Percentiles rank a stretch among this genome's conserved stretches.
Evolutionary conservation across 2,113 vertebrate genomes (phyloP).

Genomic region (Trinectes maculatus): DNA sequence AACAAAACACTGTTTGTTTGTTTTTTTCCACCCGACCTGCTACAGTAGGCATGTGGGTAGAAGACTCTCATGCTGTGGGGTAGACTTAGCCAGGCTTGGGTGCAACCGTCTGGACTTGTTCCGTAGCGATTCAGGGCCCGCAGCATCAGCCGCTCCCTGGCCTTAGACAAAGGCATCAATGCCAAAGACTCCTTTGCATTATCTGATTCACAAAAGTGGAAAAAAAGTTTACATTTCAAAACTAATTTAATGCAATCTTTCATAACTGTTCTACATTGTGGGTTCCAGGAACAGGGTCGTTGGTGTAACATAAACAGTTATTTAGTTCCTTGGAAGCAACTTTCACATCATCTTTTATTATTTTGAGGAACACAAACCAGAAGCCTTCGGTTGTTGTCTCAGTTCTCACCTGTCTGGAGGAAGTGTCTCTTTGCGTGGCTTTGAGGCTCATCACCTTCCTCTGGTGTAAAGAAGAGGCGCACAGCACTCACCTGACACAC

Average conservation of each 20-base stretch:
- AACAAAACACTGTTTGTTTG: no score
- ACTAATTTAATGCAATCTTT: no score
- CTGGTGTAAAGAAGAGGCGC: constrained; percentile 92
- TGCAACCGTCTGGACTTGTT: constrained; percentile 84
- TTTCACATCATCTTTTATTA: constrained; percentile 1
- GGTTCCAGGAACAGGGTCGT: neutral
- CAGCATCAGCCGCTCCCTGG: constrained; percentile 89
- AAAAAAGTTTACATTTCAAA: neutral
- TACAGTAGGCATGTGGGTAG: constrained; percentile 94
- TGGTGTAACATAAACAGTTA: neutral
- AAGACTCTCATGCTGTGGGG: constrained; percentile 92
- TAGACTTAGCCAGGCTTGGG: constrained; percentile 90
- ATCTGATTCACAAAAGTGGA: constrained; percentile 72
- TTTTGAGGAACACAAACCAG: no score
- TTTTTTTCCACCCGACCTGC: constrained; percentile 69
- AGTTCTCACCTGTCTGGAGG: constrained; percentile 87
- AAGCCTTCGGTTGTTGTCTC: no score
- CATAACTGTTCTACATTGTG: neutral
- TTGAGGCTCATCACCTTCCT: constrained; percentile 87
- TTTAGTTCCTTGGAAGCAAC: neutral
- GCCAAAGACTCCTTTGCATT: constrained; percentile 89
- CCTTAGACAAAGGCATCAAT: constrained; percentile 89
- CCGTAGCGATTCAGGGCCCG: constrained; percentile 91
- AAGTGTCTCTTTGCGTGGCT: constrained; percentile 92
- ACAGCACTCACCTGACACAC: constrained; percentile 87